Evolutionary conservation across 2,113 vertebrate genomes (phyloP).

Genomic region (Halcyon malimbica): DNA sequence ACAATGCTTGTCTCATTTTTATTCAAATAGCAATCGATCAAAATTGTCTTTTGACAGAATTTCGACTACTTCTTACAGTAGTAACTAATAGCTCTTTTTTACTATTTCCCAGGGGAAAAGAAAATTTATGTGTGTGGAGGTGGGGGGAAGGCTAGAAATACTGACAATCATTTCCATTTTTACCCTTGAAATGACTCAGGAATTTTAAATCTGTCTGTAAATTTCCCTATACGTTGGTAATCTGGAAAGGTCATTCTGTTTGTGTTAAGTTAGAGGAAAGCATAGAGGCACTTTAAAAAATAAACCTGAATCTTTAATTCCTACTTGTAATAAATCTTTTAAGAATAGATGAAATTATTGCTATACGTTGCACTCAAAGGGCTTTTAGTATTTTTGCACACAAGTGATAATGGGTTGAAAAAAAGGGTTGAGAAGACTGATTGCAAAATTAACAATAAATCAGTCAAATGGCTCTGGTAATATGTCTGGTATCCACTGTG

Average conservation of each 20-base stretch:
- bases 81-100: constrained; percentile 20
- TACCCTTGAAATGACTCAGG: not conserved
- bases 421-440: constrained; percentile 16
- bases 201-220: not conserved
- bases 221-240: not conserved
- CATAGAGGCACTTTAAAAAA: not conserved
- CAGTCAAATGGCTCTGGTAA: constrained; percentile 26
- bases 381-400: constrained; percentile 62
- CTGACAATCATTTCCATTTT: not conserved
- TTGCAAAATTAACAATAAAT: constrained; percentile 57
- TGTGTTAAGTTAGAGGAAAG: not conserved
- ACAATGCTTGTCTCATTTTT: constrained; percentile 46
- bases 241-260: not conserved
- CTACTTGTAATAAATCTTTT: not conserved
- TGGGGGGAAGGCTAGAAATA: not conserved
- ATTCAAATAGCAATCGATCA: constrained; percentile 51
- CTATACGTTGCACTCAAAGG: constrained; percentile 36
- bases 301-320: not conserved
- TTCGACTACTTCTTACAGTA: constrained; percentile 25
- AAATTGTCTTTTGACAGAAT: constrained; percentile 45
- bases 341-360: not conserved
- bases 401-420: constrained; percentile 56
- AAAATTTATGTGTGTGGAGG: not conserved
- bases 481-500: constrained; percentile 6
- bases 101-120: not conserved